Conservation (phyloP, 2,113 vertebrate species). For the Ia io region DNA sequence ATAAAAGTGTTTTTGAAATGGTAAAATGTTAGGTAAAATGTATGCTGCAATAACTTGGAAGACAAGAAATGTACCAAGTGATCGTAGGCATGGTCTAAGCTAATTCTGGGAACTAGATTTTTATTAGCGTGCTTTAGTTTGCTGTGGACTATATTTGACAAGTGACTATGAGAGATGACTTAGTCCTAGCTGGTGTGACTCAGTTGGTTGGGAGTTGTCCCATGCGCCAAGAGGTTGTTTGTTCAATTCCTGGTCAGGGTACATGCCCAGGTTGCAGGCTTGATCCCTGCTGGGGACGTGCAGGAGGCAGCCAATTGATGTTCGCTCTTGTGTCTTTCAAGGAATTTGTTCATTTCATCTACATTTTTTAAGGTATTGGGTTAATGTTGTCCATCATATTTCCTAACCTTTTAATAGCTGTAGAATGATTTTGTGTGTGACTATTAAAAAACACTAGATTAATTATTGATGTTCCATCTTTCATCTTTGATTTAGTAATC, state of each 20-base stretch:
- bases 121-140: background rate
- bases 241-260: background rate
- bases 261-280: background rate
- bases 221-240: background rate
- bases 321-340: background rate
- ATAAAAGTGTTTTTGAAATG: background rate
- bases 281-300: background rate
- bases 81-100: background rate
- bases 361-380: background rate
- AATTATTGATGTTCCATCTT: background rate
- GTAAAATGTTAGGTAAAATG: background rate
- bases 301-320: background rate
- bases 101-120: background rate
- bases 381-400: background rate
- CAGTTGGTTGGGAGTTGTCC: background rate
- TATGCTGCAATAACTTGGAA: background rate
- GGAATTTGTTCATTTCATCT: background rate
- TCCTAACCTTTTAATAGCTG: background rate
- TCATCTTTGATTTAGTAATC: background rate
- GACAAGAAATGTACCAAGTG: background rate
- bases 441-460: background rate
- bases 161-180: background rate
- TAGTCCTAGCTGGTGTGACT: background rate
- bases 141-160: background rate
- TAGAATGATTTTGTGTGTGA: background rate